phyloP scores from a whole-genome alignment of 2,113 vertebrate genomes.

The Mesembrinibis cayennensis region DNA sequence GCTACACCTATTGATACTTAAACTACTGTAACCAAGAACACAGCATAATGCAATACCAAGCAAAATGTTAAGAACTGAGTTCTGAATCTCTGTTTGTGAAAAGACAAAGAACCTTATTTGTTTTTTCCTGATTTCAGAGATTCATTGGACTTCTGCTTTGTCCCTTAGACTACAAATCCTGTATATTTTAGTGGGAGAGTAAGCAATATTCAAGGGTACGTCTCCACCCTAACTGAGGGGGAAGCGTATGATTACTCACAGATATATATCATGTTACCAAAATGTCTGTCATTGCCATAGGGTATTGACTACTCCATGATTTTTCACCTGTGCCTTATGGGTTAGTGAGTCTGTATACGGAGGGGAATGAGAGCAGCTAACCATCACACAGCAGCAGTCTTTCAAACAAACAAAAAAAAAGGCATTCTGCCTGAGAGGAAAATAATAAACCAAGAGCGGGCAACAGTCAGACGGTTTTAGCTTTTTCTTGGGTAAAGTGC shows the following conservation, averaged over 20 bases:
- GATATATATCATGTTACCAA: conserved; percentile 38
- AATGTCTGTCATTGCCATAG: conserved; percentile 6
- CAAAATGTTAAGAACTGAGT: not conserved
- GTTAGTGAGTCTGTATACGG: not conserved
- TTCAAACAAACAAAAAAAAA: not conserved
- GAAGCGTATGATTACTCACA: not conserved
- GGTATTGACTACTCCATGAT: conserved; percentile 11
- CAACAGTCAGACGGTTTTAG: not conserved
- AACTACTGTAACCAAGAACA: not conserved
- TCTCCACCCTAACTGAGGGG: not conserved
- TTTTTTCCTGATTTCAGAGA: conserved; percentile 33
- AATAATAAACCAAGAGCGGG: not conserved
- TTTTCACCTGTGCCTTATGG: conserved; percentile 20
- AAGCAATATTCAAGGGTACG: conserved; percentile 49
- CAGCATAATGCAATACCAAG: not conserved
- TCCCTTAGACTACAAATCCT: conserved; percentile 29
- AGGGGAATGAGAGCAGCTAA: not conserved
- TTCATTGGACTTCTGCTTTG: conserved; percentile 41
- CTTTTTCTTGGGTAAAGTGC: conserved; percentile 5
- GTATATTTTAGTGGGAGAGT: conserved; percentile 8
- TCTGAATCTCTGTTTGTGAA: not conserved
- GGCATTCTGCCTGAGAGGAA: not conserved
- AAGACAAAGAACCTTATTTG: not conserved
- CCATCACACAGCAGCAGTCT: not conserved
- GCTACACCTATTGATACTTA: not conserved